A percentile compares a stretch with the other conserved stretches of the same genome.
Evolutionary conservation across 2,797 vertebrate genomes (phyloP).

Genomic region (Dendrocincla fuliginosa): DNA sequence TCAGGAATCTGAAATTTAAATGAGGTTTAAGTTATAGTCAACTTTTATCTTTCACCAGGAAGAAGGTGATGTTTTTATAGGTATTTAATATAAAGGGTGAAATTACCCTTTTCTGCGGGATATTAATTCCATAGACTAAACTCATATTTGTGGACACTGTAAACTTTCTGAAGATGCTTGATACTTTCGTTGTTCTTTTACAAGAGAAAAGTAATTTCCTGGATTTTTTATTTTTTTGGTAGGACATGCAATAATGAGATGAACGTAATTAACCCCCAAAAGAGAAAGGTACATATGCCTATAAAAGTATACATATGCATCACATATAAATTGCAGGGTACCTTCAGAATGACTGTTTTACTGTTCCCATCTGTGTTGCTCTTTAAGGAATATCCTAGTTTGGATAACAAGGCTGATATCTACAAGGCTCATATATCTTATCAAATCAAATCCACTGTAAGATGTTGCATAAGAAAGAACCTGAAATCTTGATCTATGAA

Average conservation of each 20-base stretch:
- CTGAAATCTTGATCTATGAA: not conserved
- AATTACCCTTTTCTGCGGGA: not conserved
- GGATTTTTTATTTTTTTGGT: not conserved
- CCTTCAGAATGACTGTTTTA: not conserved
- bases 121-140: not conserved
- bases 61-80: not conserved
- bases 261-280: not conserved
- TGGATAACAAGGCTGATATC: not conserved
- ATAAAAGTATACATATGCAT: not conserved
- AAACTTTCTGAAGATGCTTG: not conserved
- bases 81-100: not conserved
- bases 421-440: not conserved
- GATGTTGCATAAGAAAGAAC: not conserved
- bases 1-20: conserved; percentile 22
- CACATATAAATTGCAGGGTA: not conserved
- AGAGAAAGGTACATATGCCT: not conserved
- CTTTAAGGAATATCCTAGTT: not conserved
- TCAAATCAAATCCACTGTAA: not conserved
- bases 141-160: not conserved
- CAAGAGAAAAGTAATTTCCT: not conserved
- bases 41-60: not conserved
- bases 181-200: not conserved
- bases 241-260: not conserved
- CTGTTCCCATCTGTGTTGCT: not conserved
- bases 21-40: not conserved